A percentile compares a stretch with the other conserved stretches of the same genome.
These are phyloP conservation scores for Plumapathes pennacea DNA, from an alignment of 92 coral and sea anemone species.

Conservation along the genomic window DNA sequence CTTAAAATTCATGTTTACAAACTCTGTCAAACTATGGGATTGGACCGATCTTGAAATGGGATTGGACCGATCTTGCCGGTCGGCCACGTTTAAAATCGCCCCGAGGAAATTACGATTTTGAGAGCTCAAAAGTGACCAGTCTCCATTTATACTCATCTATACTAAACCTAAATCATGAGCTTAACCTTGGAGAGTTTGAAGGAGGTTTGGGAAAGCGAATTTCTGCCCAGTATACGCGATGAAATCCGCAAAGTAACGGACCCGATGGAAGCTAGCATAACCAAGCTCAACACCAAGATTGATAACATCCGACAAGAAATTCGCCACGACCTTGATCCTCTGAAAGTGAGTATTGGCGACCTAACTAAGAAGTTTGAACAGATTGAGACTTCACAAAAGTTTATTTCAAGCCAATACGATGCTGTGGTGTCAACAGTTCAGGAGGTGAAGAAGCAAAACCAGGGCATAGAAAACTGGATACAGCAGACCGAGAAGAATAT, in stretches of 20 bases:
- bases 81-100: too few relatives aligned
- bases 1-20: too few relatives aligned
- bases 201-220: neutral
- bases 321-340: conserved; percentile 5
- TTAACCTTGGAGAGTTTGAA: conserved; percentile 5
- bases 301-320: conserved; percentile 13
- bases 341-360: conserved; percentile 1
- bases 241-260: conserved; percentile 7
- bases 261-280: conserved; percentile 1
- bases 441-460: too few relatives aligned
- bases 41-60: too few relatives aligned
- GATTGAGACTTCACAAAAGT: neutral
- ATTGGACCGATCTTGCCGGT: too few relatives aligned
- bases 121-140: too few relatives aligned
- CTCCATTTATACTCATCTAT: too few relatives aligned
- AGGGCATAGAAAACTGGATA: too few relatives aligned
- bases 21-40: too few relatives aligned
- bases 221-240: neutral
- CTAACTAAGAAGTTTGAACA: conserved; percentile 4
- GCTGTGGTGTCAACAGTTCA: neutral
- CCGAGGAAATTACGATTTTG: too few relatives aligned
- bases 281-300: neutral
- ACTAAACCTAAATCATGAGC: too few relatives aligned
- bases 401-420: conserved; percentile 4
- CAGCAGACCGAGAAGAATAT: too few relatives aligned